These are phyloP conservation scores for Pangasianodon hypophthalmus DNA, from an alignment of 2,113 vertebrate species.

Conservation along the genomic window DNA sequence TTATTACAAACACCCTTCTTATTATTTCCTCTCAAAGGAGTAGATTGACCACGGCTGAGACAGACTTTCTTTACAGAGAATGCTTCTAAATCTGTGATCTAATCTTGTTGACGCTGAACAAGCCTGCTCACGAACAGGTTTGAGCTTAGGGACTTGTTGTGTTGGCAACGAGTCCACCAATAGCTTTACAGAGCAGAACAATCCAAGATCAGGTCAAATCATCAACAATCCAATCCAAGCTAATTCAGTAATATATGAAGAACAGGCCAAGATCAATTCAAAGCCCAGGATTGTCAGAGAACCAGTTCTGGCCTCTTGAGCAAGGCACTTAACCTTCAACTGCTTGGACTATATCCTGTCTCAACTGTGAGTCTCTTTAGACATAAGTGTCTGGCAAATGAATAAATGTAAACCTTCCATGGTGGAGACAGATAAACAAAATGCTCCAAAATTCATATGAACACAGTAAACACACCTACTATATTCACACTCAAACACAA, in stretches of 20 bases:
- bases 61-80: neutral
- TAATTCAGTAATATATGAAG: neutral
- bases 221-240: neutral
- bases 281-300: neutral
- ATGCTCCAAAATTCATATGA: neutral
- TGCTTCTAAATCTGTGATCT: neutral
- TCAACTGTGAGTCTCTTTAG: neutral
- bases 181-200: neutral
- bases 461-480: neutral
- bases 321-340: neutral
- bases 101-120: conserved; percentile 22
- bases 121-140: conserved; percentile 22
- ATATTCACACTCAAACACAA: neutral
- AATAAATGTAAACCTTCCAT: neutral
- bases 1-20: neutral
- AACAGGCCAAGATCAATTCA: neutral
- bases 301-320: neutral
- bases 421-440: neutral
- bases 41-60: neutral
- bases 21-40: neutral
- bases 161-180: neutral
- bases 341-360: neutral
- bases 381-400: neutral
- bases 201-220: neutral
- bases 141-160: conserved; percentile 7